Base-by-base conservation (phyloP, 1,140 invertebrate species). In the Rhagoletis pomonella region DNA sequence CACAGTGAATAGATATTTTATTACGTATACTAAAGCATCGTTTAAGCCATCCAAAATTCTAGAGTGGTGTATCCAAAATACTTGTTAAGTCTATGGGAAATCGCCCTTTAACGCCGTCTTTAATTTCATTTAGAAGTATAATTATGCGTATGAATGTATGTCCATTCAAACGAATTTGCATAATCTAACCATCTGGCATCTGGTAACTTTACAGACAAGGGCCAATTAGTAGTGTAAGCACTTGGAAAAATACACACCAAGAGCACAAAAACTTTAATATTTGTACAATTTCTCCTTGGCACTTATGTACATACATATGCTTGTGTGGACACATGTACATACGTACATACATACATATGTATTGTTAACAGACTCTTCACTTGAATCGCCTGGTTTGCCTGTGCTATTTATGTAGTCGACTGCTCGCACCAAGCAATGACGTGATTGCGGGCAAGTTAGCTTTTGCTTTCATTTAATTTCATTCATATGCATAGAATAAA, bases 401-500 rank as follows among this genome's bases (percentile, higher is more conserved):
- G 60, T 29, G 60, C 60, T 62, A 17, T 62, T 62, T 17, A n/a
- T n/a, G n/a, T n/a, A 17, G 12, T 14, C 60, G 60, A 7, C 60
- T 62, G 4, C 12, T 14, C 60, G 12, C 60, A 9, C 60, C n/a
- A 62, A 7, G 2, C 60, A 62, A 4, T 14, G 12, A 9, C 60
- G 17, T 62, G 60, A n/a, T n/a, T 62, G 60, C n/a, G 60, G n/a
- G 60, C 60, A 14, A 62, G 60, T 62, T 62, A 62, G 60, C 60
- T 62, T 62, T 62, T 12, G 7, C 17, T 62, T 62, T 62, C n/a
- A 62, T 62, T 17, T 62, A 62, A 62, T 17, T 62, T 17, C n/a
- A 17, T 62, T 17, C 3, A 62, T 62, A 4, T 62, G 60, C 60
- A 17, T 62, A 62, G 4, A 14, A 62, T 14, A 62, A 3, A 14